Percentiles rank a stretch among this genome's conserved stretches.
Evolutionary conservation across 2,113 vertebrate genomes (phyloP).

Genomic region (Callocephalon fimbriatum): DNA sequence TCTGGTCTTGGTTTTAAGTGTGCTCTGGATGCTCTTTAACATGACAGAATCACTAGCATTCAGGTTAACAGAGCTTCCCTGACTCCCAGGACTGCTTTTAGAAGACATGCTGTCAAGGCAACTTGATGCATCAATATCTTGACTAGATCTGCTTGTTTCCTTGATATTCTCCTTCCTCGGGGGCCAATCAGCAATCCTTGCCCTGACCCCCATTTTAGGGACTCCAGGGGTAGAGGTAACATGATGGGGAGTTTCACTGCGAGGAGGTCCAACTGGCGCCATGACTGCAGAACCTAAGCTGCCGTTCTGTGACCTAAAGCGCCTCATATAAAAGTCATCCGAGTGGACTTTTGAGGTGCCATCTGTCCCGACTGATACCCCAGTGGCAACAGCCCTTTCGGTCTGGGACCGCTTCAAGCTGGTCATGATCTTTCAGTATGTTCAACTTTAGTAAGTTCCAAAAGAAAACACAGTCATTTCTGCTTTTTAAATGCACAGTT

Average conservation of each 20-base stretch:
- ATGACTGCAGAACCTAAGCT: conserved; percentile 83
- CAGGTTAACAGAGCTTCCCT: conserved; percentile 85
- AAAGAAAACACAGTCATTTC: conserved; percentile 74
- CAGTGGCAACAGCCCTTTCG: conserved; percentile 86
- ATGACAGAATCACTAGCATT: conserved; percentile 92
- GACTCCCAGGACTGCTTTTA: conserved; percentile 86
- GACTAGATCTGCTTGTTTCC: conserved; percentile 80
- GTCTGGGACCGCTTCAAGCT: conserved; percentile 91
- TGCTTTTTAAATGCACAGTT: conserved; percentile 70
- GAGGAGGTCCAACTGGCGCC: conserved; percentile 81
- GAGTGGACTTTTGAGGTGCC: conserved; percentile 84
- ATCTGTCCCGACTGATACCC: conserved; percentile 76
- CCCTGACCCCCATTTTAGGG: conserved; percentile 96
- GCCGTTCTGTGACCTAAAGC: conserved; percentile 89
- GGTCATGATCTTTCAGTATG: conserved; percentile 85
- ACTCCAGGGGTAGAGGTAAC: conserved; percentile 89
- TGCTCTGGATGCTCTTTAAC: conserved; percentile 93
- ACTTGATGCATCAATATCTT: conserved; percentile 87
- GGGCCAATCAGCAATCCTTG: conserved; percentile 95
- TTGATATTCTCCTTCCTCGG: conserved; percentile 90
- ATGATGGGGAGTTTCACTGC: conserved; percentile 86
- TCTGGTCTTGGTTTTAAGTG: conserved; percentile 87
- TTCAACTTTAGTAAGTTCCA: conserved; percentile 72
- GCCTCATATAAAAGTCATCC: conserved; percentile 93
- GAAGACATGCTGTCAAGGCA: conserved; percentile 84